A percentile compares a stretch with the other conserved stretches of the same genome.
Conservation (phyloP, 2,797 vertebrate species). For the Tenualosa thibaudeaui region DNA sequence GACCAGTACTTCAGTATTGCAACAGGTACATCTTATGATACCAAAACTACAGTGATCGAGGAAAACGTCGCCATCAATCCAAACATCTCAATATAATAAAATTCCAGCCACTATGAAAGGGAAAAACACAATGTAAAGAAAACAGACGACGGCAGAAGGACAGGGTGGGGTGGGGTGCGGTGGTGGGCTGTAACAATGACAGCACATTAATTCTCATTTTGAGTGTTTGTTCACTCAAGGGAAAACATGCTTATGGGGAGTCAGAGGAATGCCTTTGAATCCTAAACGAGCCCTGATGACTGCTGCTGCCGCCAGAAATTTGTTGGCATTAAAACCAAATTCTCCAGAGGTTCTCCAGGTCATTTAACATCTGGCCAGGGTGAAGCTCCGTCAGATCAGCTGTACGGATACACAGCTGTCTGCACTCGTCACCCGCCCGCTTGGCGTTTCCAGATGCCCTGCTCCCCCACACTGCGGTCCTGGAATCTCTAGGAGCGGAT, state of each 20-base stretch:
- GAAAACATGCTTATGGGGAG: background rate
- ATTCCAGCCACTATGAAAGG: background rate
- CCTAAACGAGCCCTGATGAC: conserved; percentile 1
- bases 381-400: background rate
- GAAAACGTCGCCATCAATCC: conserved; percentile 7
- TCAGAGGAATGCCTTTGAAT: background rate
- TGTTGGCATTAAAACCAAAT: background rate
- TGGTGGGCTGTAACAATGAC: background rate
- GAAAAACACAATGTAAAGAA: background rate
- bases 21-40: background rate
- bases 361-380: background rate
- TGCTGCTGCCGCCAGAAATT: background rate
- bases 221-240: conserved; percentile 8
- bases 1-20: background rate
- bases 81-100: background rate
- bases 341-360: background rate
- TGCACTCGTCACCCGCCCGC: background rate
- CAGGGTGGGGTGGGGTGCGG: background rate
- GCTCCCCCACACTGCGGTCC: background rate
- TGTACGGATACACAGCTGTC: background rate
- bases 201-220: conserved; percentile 11
- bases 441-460: background rate
- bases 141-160: background rate
- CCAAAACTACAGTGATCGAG: background rate
- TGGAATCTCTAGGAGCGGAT: background rate